Percentiles rank a stretch among this genome's conserved stretches.
phyloP scores from a whole-genome alignment of 2,888 invertebrate genomes.

The Callosobruchus maculatus region DNA sequence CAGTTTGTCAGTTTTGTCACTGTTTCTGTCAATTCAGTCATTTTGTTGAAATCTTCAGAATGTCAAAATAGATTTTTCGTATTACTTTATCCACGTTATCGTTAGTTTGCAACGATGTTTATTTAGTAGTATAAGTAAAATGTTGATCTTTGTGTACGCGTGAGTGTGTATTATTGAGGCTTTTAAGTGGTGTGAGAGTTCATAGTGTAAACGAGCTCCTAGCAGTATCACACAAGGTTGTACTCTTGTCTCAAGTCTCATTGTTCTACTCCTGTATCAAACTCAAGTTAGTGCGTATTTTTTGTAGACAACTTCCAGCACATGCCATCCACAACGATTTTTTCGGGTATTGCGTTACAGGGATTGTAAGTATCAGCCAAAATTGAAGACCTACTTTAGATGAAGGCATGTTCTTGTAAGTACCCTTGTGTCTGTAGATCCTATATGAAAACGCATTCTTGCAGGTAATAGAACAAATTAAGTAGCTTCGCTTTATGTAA shows the following conservation, averaged over 20 bases:
- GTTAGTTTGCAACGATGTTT: slow-evolving; percentile 18
- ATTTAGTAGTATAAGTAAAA: slow-evolving; percentile 11
- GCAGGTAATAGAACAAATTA: neutral
- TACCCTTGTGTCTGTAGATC: neutral
- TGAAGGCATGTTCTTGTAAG: neutral
- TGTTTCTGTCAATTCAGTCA: neutral
- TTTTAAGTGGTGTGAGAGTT: neutral
- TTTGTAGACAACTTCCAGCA: neutral
- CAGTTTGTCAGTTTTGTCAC: neutral
- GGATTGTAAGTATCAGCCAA: neutral
- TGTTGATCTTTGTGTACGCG: neutral
- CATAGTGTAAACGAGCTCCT: neutral
- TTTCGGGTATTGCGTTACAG: neutral
- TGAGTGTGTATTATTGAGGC: neutral
- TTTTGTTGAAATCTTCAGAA: neutral
- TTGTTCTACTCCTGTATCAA: neutral
- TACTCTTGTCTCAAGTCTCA: neutral
- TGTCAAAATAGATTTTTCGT: slow-evolving; percentile 8
- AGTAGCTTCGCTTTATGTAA: neutral
- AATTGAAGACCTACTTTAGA: neutral
- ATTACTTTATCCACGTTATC: slow-evolving; percentile 7
- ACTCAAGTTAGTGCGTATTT: neutral
- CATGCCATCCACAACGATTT: neutral
- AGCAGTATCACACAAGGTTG: neutral
- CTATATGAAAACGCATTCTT: neutral